phyloP scores from a whole-genome alignment of 2,113 vertebrate species.

The Poicephalus gulielmi region DNA sequence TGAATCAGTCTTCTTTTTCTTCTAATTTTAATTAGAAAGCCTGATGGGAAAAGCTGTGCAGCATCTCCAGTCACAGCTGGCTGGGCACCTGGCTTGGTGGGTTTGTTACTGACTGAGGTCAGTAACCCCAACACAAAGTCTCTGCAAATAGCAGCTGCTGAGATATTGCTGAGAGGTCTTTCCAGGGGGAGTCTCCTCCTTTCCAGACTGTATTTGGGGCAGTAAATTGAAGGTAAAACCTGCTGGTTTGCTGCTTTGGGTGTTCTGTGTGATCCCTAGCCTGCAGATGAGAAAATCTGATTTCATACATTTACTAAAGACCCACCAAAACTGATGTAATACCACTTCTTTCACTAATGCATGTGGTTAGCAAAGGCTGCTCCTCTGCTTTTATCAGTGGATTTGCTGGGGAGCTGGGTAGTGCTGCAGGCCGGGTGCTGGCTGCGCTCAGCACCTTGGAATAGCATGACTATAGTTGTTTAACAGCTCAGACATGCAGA shows the following conservation, averaged over 20 bases:
- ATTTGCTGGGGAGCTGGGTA: not conserved
- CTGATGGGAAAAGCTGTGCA: not conserved
- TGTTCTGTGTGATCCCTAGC: not conserved
- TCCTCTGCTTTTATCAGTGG: not conserved
- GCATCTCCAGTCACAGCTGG: not conserved
- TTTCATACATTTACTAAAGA: not conserved
- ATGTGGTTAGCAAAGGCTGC: fast-evolving
- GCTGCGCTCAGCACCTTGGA: not conserved
- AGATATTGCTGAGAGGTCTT: not conserved
- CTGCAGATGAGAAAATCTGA: not conserved
- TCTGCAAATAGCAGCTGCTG: not conserved
- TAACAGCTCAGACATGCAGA: not conserved
- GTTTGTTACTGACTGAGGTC: not conserved
- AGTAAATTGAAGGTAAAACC: not conserved
- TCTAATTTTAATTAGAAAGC: not conserved
- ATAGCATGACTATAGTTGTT: not conserved
- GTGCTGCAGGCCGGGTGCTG: not conserved
- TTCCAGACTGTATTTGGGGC: not conserved
- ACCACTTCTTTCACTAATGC: fast-evolving
- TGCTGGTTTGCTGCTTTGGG: not conserved
- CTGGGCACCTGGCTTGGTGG: not conserved
- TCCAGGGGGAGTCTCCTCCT: not conserved
- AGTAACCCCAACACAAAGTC: not conserved
- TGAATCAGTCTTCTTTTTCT: not conserved
- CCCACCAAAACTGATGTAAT: not conserved